Conservation (phyloP, 2,797 vertebrate species). For the Molothrus ater region DNA sequence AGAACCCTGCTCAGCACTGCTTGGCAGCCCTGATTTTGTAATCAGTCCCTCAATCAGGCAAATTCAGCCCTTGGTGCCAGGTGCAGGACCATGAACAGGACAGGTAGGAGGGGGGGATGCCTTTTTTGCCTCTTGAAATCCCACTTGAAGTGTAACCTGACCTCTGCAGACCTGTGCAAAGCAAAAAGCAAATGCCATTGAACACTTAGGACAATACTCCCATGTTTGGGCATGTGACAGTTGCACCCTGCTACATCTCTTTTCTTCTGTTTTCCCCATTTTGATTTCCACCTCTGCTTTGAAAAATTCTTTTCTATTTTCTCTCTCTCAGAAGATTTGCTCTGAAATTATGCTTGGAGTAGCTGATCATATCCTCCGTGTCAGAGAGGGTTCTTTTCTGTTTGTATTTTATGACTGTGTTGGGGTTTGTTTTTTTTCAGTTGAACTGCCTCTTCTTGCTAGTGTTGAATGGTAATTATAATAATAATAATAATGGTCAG, state of each 20-base stretch:
- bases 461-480: constrained; percentile 91
- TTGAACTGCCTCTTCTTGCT: constrained; percentile 92
- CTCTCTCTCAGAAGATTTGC: constrained; percentile 80
- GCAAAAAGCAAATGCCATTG: not conserved
- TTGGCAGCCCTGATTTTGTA: not conserved
- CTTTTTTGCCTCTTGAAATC: not conserved
- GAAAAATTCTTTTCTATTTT: constrained; percentile 62
- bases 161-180: constrained; percentile 35
- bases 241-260: constrained; percentile 39
- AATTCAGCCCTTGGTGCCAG: not conserved
- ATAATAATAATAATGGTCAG: constrained; percentile 94
- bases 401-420: constrained; percentile 93
- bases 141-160: constrained; percentile 47
- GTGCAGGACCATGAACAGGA: not conserved
- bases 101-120: no score
- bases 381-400: constrained; percentile 81
- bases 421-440: constrained; percentile 70
- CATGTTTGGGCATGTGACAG: not conserved
- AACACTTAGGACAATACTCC: constrained; percentile 24
- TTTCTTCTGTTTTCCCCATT: not conserved
- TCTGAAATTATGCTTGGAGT: constrained; percentile 85
- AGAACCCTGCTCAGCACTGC: not conserved
- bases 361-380: constrained; percentile 85
- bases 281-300: constrained; percentile 38
- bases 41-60: not conserved